These are phyloP conservation scores for Micromesistius poutassou DNA, from an alignment of 2,797 vertebrate species.

Conservation along the genomic window DNA sequence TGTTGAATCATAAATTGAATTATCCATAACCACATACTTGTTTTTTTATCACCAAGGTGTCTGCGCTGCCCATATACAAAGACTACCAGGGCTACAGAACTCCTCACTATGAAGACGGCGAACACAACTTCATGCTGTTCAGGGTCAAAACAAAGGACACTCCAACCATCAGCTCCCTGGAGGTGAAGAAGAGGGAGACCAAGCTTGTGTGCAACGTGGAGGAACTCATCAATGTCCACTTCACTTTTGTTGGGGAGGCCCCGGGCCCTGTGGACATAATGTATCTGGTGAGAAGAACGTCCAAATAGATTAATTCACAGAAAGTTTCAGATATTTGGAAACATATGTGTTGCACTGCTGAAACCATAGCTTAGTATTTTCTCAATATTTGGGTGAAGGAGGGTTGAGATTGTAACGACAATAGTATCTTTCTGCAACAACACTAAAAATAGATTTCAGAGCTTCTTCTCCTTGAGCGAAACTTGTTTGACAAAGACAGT, in stretches of 20 bases:
- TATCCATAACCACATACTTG: not conserved
- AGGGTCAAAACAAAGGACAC: slow-evolving; percentile 27
- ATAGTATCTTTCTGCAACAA: too few relatives aligned
- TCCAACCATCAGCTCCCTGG: slow-evolving; percentile 54
- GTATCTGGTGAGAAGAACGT: slow-evolving; percentile 57
- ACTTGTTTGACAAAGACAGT: too few relatives aligned
- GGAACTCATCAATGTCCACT: slow-evolving; percentile 47
- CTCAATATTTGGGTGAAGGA: too few relatives aligned
- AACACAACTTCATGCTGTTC: not conserved
- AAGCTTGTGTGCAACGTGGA: slow-evolving; percentile 50
- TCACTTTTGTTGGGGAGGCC: slow-evolving; percentile 56
- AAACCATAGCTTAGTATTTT: too few relatives aligned
- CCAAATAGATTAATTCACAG: not conserved
- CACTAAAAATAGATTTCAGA: too few relatives aligned
- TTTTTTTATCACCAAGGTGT: slow-evolving; percentile 31
- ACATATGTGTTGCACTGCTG: too few relatives aligned
- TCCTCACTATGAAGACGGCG: not conserved
- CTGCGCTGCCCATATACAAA: not conserved
- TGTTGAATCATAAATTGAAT: not conserved
- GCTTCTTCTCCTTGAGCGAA: too few relatives aligned
- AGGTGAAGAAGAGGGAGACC: slow-evolving; percentile 32
- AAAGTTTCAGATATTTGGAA: not conserved
- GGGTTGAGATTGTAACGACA: too few relatives aligned
- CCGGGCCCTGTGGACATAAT: slow-evolving; percentile 42
- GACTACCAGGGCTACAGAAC: accelerated